A percentile compares a stretch with the other conserved stretches of the same genome.
Evolutionary conservation across 2,888 invertebrate species (phyloP).

Genomic region (Salticus scenicus): DNA sequence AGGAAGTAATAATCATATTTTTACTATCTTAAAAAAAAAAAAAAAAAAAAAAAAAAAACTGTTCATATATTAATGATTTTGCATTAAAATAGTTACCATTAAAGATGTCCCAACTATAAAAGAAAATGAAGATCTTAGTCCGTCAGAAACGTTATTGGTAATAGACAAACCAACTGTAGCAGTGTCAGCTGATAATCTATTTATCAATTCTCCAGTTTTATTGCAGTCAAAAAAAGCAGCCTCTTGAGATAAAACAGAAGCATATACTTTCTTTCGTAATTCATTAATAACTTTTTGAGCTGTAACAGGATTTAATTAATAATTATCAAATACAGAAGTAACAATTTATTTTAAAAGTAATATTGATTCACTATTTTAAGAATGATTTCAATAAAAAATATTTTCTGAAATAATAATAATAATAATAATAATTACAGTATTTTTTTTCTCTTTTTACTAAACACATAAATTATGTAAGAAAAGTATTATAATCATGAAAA

Average conservation of each 20-base stretch:
- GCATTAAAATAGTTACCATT: conserved; percentile 87
- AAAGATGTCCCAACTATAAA: conserved; percentile 90
- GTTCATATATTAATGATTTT: too few species aligned
- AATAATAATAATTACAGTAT: too few species aligned
- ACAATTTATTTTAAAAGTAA: background rate
- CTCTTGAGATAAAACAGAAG: conserved; percentile 89
- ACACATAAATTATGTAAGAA: too few species aligned
- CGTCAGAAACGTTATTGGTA: conserved; percentile 95
- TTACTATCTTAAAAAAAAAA: too few species aligned
- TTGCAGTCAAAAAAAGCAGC: conserved; percentile 92
- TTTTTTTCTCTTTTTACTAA: too few species aligned
- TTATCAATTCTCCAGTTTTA: conserved; percentile 93
- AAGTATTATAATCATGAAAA: too few species aligned
- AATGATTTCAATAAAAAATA: too few species aligned
- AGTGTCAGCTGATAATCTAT: conserved; percentile 92
- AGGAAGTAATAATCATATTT: too few species aligned
- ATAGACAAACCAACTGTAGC: conserved; percentile 92
- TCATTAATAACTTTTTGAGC: conserved; percentile 91
- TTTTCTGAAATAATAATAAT: too few species aligned
- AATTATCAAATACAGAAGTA: background rate
- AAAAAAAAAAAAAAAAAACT: too few species aligned
- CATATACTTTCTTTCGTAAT: conserved; percentile 86
- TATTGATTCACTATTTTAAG: background rate
- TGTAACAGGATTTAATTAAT: conserved; percentile 76
- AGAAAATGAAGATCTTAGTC: conserved; percentile 90